Evolutionary conservation across 2,797 vertebrate species (phyloP), one percentile per base, ranked within the genome.

Genomic region (Sebastiscus tertius): DNA sequence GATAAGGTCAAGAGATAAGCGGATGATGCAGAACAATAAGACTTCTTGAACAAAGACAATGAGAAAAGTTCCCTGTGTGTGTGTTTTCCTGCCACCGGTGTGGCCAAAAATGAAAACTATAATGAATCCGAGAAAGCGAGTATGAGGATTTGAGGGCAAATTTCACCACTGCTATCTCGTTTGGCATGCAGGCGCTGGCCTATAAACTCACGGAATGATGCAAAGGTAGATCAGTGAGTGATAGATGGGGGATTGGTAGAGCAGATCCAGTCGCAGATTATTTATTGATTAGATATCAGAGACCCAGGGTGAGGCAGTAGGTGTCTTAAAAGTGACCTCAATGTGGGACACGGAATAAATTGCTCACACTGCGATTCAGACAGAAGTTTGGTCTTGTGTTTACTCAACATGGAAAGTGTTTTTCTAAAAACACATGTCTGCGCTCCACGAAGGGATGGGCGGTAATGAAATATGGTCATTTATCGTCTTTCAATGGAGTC

Each of bases 231-330:
- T 84, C 73, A 84, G 73, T 70, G 85, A 69, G 77, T 93, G 94
- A 95, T 93, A 83, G 83, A 95, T 92, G 89, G 72, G 62, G 56
- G 67, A 83, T 87, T 90, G 91, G 66, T 82, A 62, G 84, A 77
- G 82, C 85, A 91, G 81, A 93, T 93, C 85, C 79, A 85, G 78
- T 70, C 71, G 72, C 69, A 92, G 87, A 95, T 94, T 94, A 94
- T 95, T 90, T 94, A 96, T 96, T 88, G 94, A 95, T 95, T 93
- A 90, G 69, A 79, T 84, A 94, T 90, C 87, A 92, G 80, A 89
- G 82, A 83, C 74, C 70, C 42, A 56, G 79, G 72, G 49, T 81
- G 84, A 93, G 74, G 63, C 85, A 80, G 74, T 65, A 81, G 77
- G 87, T 83, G 79, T 84, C 76, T 89, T 89, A 88, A 88, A 90